Evolutionary conservation across 1,140 invertebrate species (phyloP), one percentile per base, ranked within the genome.

Genomic region (Leptinotarsa undecemlineata): DNA sequence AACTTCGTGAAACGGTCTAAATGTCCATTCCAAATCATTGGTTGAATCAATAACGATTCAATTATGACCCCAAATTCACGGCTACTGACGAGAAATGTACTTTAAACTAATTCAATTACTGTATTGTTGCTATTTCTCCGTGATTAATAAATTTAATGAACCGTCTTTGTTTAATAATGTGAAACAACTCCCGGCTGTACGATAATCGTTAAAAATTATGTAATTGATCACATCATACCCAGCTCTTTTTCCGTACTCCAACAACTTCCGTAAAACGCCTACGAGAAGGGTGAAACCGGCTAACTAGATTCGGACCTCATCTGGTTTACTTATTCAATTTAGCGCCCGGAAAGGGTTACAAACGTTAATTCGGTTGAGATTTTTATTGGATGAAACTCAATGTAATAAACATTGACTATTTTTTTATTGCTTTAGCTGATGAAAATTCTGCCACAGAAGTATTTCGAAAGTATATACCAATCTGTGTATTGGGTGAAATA

Each of bases 231-330:
- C 51, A 57, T 19, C 51, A 0, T 57, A 17, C 51, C 51, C 51
- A 57, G n/a, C 15, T 57, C 15, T 19, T 57, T 57, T 19, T 19
- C 51, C 51, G n/a, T 19, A 57, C n/a, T 57, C 51, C 14, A 8
- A 19, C 51, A 11, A 42, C 33, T 42, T 42, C 33, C 33, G 33
- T 42, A 19, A 57, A 57, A n/a, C n/a, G 51, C 51, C 51, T 57
- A 57, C 17, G 51, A 57, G n/a, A 17, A 57, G 51, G 51, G 51
- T 15, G 51, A 57, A 57, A 57, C 51, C 17, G 51, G 51, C 51
- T 57, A 57, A 57, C 51, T 57, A 57, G 51, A 57, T 57, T 57
- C 51, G 51, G 51, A 57, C 51, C 51, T 57, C 51, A 57, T 57
- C 51, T 57, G 51, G 51, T 57, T 57, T 57, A 57, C 51, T 57